phyloP scores from a whole-genome alignment of 2,113 vertebrate species.

The Hemiscyllium ocellatum region DNA sequence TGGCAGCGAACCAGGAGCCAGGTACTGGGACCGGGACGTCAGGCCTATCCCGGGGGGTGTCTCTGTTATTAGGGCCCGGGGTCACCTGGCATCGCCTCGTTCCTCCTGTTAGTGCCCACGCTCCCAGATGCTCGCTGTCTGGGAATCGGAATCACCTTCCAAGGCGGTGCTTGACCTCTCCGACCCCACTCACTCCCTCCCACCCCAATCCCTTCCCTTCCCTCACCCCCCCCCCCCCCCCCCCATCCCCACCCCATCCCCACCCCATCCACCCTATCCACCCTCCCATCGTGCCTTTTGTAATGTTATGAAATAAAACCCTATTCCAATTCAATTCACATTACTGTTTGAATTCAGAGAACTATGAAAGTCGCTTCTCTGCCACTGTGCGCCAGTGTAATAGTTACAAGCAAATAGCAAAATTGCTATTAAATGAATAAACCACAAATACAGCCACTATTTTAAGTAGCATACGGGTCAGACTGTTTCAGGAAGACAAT shows the following conservation, averaged over 20 bases:
- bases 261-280: too few relatives aligned
- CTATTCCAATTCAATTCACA: background rate
- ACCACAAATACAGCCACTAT: background rate
- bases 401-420: background rate
- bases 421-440: background rate
- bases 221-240: too few relatives aligned
- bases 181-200: background rate
- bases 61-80: too few relatives aligned
- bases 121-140: too few relatives aligned
- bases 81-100: background rate
- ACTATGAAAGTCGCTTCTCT: background rate
- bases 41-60: rapidly evolving
- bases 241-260: too few relatives aligned
- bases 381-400: background rate
- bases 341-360: background rate
- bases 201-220: too few relatives aligned
- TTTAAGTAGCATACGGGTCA: background rate
- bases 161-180: background rate
- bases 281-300: too few relatives aligned
- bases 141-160: background rate
- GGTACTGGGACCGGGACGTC: background rate
- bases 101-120: background rate
- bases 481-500: background rate
- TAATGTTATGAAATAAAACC: background rate
- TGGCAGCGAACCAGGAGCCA: background rate